Conservation (phyloP, 2,113 vertebrate genomes). For the Laterallus jamaicensis region DNA sequence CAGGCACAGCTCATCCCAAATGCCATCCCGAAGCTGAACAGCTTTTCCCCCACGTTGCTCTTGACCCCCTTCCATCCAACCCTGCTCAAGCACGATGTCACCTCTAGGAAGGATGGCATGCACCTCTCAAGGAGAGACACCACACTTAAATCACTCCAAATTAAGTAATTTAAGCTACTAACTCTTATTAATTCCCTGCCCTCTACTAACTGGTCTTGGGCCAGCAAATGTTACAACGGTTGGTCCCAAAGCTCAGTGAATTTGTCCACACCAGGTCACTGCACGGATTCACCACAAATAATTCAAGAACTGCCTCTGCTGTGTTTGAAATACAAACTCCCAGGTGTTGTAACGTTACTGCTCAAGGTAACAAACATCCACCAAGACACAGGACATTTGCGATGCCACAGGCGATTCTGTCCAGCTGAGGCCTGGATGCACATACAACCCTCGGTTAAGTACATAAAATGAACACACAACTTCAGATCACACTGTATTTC, state of each 20-base stretch:
- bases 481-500: neutral
- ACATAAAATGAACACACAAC: neutral
- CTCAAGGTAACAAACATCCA: neutral
- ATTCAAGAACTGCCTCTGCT: neutral
- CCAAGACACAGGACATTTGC: neutral
- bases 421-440: neutral
- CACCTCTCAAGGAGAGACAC: neutral
- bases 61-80: neutral
- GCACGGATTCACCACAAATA: neutral
- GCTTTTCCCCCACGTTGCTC: neutral
- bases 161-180: neutral
- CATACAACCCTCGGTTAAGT: neutral
- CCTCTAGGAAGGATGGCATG: accelerated
- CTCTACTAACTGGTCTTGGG: neutral
- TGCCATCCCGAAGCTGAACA: neutral
- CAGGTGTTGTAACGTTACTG: neutral
- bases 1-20: neutral
- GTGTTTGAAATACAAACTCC: neutral
- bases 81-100: neutral
- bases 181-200: neutral
- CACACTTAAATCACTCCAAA: neutral
- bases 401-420: neutral
- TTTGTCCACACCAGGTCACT: neutral
- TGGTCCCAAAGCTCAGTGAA: neutral
- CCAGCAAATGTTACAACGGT: neutral